These are phyloP conservation scores for Tetramorium simillimum DNA, from an alignment of 1,140 invertebrate genomes.

Conservation along the genomic window DNA sequence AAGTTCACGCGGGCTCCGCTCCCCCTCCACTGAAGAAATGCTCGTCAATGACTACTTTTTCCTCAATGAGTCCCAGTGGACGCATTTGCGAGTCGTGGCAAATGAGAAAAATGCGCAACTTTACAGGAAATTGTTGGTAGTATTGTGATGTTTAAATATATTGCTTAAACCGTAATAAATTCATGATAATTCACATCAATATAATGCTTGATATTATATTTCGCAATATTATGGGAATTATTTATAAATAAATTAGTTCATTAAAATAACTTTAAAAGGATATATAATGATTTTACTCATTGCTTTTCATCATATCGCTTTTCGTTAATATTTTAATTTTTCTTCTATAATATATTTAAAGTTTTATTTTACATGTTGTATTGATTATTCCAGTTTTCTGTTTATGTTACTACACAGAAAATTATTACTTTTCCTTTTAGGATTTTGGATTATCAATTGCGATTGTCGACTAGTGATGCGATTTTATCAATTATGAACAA, in stretches of 20 bases:
- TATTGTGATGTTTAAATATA: background rate
- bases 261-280: background rate
- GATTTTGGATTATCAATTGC: background rate
- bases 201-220: background rate
- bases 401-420: background rate
- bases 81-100: background rate
- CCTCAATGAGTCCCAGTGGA: background rate
- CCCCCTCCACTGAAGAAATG: background rate
- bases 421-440: background rate
- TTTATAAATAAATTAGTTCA: background rate
- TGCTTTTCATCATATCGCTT: background rate
- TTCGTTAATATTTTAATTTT: background rate
- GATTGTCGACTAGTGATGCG: background rate
- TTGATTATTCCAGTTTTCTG: background rate
- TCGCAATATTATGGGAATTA: background rate
- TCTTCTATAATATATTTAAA: background rate
- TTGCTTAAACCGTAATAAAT: background rate
- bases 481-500: background rate
- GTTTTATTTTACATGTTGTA: background rate
- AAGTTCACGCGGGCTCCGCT: background rate
- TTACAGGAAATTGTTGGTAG: background rate
- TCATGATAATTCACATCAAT: background rate
- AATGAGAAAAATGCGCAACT: background rate
- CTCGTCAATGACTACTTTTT: conserved; percentile 17
- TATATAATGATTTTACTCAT: background rate